phyloP scores from a whole-genome alignment of 2,113 vertebrate species.

The Bostrychus sinensis region DNA sequence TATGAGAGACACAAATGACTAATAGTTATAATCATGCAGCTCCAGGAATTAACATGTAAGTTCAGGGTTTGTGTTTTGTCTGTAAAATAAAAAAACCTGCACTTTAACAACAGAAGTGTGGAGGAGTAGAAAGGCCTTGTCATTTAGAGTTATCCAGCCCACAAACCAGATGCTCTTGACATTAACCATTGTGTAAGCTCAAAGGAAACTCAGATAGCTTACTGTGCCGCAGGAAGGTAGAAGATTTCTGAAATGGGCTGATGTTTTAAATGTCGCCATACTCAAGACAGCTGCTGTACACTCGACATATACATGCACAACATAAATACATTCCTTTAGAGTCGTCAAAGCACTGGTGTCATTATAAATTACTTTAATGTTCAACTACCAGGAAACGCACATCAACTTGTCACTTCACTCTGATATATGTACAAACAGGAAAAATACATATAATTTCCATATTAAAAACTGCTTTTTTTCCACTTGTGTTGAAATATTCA shows the following conservation, averaged over 20 bases:
- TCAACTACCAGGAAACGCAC: background rate
- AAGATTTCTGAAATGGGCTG: background rate
- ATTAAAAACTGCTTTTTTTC: background rate
- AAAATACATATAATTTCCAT: conserved; percentile 16
- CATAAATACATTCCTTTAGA: conserved; percentile 12
- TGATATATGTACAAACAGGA: background rate
- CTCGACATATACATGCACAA: background rate
- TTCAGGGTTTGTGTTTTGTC: background rate
- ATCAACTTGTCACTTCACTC: background rate
- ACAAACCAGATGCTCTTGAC: conserved; percentile 10
- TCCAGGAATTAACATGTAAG: background rate
- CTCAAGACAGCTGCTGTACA: background rate
- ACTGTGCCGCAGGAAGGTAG: background rate
- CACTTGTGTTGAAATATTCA: conserved; percentile 22
- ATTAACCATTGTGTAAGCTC: background rate
- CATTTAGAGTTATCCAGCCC: conserved; percentile 14
- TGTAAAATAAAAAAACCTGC: background rate
- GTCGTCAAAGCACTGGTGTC: background rate
- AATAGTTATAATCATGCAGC: too few relatives aligned
- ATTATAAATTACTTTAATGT: background rate
- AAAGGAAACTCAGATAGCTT: background rate
- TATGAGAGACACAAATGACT: too few relatives aligned
- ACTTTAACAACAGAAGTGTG: conserved; percentile 20
- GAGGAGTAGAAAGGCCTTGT: conserved; percentile 22
- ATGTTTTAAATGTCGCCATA: background rate